These are phyloP conservation scores for Campylomormyrus numenius DNA, from an alignment of 2,113 vertebrate species.

Conservation along the genomic window DNA sequence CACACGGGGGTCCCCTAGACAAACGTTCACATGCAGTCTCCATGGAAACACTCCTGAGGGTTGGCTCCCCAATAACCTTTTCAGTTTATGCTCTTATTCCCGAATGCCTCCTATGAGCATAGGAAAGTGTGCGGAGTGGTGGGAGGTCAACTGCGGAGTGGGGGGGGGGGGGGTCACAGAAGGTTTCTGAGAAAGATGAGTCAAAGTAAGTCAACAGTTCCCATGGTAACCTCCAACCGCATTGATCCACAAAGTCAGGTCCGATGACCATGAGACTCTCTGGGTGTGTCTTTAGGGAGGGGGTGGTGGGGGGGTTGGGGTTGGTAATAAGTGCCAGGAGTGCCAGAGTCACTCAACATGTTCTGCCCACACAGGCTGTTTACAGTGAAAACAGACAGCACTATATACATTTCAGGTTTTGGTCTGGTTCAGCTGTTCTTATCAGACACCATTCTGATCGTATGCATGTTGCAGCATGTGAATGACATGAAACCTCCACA, in stretches of 20 bases:
- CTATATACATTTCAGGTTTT: not conserved
- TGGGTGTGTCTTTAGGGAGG: not conserved
- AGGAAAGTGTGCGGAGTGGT: not conserved
- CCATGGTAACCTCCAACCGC: not conserved
- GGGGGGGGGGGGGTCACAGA: not conserved
- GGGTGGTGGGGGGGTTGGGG: not conserved
- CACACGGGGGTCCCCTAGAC: not conserved
- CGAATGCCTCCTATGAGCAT: not conserved
- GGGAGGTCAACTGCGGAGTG: not conserved
- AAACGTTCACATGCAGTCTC: not conserved
- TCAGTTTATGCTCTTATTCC: not conserved
- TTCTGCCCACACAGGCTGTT: not conserved
- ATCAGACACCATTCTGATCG: not conserved
- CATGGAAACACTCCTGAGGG: not conserved
- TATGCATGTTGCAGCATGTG: not conserved
- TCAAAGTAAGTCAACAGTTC: not conserved
- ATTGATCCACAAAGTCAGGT: not conserved
- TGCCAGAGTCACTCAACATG: not conserved
- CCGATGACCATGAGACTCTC: not conserved
- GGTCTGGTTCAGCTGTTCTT: not conserved
- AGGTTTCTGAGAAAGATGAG: slow-evolving; percentile 3
- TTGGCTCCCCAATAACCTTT: not conserved
- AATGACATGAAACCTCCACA: not conserved
- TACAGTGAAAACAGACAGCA: not conserved
- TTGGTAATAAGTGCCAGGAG: not conserved